Evolutionary conservation across 2,888 invertebrate species (phyloP).

Genomic region (Caenorhabditis angaria): DNA sequence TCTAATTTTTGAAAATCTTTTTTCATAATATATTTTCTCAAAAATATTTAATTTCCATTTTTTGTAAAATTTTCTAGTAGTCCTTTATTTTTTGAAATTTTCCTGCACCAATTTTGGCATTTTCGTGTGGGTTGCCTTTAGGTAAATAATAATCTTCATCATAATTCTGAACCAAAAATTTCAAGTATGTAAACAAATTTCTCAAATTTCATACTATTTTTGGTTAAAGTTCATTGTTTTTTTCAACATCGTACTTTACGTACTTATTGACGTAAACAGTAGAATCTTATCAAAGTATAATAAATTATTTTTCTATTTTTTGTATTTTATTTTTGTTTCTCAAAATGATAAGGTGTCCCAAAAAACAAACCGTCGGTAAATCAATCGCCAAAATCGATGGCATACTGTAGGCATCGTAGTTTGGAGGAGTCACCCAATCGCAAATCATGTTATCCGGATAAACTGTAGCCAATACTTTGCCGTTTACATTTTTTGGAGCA

Average conservation of each 20-base stretch:
- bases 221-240: neutral
- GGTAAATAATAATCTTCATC: no score
- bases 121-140: no score
- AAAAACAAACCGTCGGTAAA: conserved; percentile 51
- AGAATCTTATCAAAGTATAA: no score
- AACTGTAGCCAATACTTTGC: conserved; percentile 64
- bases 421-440: conserved; percentile 70
- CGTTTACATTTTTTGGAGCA: conserved; percentile 56
- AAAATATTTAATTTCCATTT: no score
- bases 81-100: no score
- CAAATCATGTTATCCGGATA: conserved; percentile 66
- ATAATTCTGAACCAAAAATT: no score
- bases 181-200: no score
- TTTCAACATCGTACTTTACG: neutral
- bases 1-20: no score
- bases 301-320: neutral
- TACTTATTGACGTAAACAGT: neutral
- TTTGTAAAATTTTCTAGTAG: no score
- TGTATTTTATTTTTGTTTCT: neutral
- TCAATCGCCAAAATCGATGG: conserved; percentile 63
- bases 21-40: no score
- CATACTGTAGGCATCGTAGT: conserved; percentile 67
- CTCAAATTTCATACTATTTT: neutral
- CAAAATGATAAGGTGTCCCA: neutral
- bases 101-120: no score